Percentiles rank a stretch among this genome's conserved stretches.
Evolutionary conservation across 2,888 invertebrate genomes (phyloP).

Genomic region (Diarsia mendica): DNA sequence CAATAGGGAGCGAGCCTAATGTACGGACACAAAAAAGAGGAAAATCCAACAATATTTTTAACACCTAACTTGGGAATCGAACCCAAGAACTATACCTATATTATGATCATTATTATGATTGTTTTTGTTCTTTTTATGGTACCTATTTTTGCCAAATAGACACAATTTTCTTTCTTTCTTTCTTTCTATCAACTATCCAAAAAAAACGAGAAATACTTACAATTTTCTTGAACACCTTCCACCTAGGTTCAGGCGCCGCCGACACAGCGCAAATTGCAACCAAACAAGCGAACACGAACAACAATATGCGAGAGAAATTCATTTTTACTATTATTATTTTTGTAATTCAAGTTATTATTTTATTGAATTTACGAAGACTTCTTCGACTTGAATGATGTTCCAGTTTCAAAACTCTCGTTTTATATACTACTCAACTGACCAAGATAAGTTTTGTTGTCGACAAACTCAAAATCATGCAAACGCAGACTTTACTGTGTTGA

Average conservation of each 20-base stretch:
- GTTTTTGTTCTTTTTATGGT: no score
- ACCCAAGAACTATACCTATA: no score
- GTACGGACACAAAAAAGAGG: no score
- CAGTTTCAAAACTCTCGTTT: constrained; percentile 25
- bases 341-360: constrained; percentile 36
- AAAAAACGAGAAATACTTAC: constrained; percentile 68
- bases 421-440: constrained; percentile 38
- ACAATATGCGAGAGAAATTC: constrained; percentile 75
- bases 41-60: no score
- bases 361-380: constrained; percentile 15
- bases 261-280: constrained; percentile 73
- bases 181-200: not conserved
- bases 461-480: not conserved
- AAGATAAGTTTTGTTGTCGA: not conserved
- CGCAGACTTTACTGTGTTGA: not conserved
- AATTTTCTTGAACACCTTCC: constrained; percentile 80
- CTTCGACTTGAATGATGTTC: constrained; percentile 53
- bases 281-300: constrained; percentile 75
- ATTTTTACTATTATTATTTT: constrained; percentile 64
- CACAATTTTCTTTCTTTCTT: no score
- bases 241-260: constrained; percentile 75
- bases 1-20: no score
- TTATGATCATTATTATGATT: no score
- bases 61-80: no score
- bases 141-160: no score